phyloP scores from a whole-genome alignment of 2,888 invertebrate species.

The Heliconius hortense region DNA sequence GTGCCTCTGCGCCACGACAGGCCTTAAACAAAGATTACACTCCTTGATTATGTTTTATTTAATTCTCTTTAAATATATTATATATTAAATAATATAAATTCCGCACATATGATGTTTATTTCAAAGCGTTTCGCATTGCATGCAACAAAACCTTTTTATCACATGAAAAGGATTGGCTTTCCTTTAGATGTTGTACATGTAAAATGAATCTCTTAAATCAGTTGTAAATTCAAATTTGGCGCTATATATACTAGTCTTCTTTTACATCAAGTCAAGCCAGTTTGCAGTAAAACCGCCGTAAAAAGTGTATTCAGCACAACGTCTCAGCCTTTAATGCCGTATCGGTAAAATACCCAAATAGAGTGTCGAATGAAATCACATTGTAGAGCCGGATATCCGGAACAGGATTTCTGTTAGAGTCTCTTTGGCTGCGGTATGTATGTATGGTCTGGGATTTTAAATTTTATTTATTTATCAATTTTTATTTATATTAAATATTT shows the following conservation, averaged over 20 bases:
- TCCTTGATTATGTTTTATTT: too few species aligned
- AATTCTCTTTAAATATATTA: too few species aligned
- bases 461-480: neutral
- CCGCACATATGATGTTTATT: neutral
- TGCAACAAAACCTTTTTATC: neutral
- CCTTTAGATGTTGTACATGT: neutral
- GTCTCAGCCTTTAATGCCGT: constrained; percentile 40
- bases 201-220: constrained; percentile 29
- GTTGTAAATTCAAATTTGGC: constrained; percentile 35
- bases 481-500: neutral
- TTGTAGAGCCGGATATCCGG: constrained; percentile 33
- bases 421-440: constrained; percentile 4
- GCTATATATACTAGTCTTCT: constrained; percentile 31
- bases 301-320: constrained; percentile 51
- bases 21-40: too few species aligned
- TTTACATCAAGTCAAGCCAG: constrained; percentile 44
- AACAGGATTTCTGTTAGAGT: constrained; percentile 32
- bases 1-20: too few species aligned
- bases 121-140: neutral
- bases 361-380: constrained; percentile 42
- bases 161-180: neutral
- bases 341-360: constrained; percentile 46
- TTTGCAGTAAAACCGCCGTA: constrained; percentile 62
- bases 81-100: neutral
- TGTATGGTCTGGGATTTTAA: neutral